Evolutionary conservation across 30 jellyfish, hydroid and myxozoan species (phyloP), one percentile per base, ranked within the genome.

Genomic region (Turritopsis rubra): DNA sequence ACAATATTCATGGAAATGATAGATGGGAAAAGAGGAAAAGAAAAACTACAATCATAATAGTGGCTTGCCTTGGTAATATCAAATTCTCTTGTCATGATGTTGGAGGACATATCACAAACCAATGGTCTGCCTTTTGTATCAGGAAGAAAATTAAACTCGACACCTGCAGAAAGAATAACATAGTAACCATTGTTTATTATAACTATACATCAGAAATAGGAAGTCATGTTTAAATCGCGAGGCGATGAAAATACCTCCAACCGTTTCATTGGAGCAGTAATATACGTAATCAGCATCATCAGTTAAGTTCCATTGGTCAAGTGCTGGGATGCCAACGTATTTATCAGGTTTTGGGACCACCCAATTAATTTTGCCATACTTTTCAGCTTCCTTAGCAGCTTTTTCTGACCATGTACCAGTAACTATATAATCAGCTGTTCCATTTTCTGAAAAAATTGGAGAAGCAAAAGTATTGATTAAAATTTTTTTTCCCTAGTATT

Each of bases 361-460:
- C 72, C 93, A 78, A 83, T 88, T 92, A 21, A 92, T 96, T 71
- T 80, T 79, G 26, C 98, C 96, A 79, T 92, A 92, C 52, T 92
- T 92, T 1, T 1, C 30, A 27, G 88, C 98, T 90, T 88, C 98
- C 41, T 73, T 70, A 0, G 95, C 98, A 0, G 98, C 96, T 71
- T 92, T 92, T 74, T 92, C 98, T 21, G 98, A 92, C 98, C 98
- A 92, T 0, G 96, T 87, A 20, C 98, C 98, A 52, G 98, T 92
- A 23, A 88, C 90, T 24, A 92, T 24, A 79, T 92, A 92, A 82
- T 92, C 98, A 1, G 98, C 98, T 0, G 87, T 83, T 27, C 95
- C 95, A 29, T 89, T 91, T 31, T 66, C 97, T 91, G 68, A 75
- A 86, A 13, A 13, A 41, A 41, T 3, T 41, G 75, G 76, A 52